Evolutionary conservation across 2,113 vertebrate species (phyloP), one percentile per base, ranked within the genome.

Genomic region (Rattus norvegicus): DNA sequence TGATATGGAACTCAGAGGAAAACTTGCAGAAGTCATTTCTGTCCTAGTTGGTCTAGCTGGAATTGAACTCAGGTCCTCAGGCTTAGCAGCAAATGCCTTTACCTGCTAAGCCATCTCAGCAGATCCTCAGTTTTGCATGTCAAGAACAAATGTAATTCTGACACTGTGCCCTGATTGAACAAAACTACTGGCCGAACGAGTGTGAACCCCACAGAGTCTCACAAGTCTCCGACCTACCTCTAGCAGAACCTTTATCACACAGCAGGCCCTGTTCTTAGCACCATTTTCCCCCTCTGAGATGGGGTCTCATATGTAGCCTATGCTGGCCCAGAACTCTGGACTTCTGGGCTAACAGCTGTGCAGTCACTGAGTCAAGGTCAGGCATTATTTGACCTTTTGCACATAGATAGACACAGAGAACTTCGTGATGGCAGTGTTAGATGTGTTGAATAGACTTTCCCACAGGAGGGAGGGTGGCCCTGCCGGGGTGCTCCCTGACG

Each of bases 191-290:
- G n/a, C 17, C n/a, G 59, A 59, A 28, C 5, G 12, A 63, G 52
- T 16, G 33, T 49, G 3, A 81, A 80, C 33, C n/a, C 43, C 14
- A 36, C 12, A 30, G 47, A n/a, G 20, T 33, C 61, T 87, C 33
- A 73, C 79, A 49, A 84, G 72, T 85, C 39, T 70, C 84, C 52
- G 43, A 52, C 36, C 95, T 52, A 3, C n/a, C 26, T 88, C 54
- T 52, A 39, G 39, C 0, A 33, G 52, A 52, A 47, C 7, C 16
- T 30, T 70, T 59, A 9, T 2, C 9, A 12, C 2, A 16, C 0
- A 9, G 39, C 33, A 47, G n/a, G n/a, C 20, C n/a, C 43, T 39
- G 26, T 65, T 88, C 65, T 72, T n/a, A 79, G 63, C 72, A 43
- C 59, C 39, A 1, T 14, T 67, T 47, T 47, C 54, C 26, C n/a